phyloP scores from a whole-genome alignment of 53 echinoderm and acorn worm species.

The Temnopleurus reevesii region DNA sequence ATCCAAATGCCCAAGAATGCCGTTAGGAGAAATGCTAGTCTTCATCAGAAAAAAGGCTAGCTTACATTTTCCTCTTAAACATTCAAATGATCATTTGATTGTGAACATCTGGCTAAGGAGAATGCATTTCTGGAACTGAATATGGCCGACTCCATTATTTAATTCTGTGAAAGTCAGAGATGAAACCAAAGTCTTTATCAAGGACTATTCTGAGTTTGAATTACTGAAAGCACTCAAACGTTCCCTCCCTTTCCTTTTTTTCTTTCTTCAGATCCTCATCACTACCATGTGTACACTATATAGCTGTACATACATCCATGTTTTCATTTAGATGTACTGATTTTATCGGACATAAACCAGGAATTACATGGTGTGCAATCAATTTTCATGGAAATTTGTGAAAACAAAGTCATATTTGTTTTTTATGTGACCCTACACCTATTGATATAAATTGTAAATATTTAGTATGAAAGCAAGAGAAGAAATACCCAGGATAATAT shows the following conservation, averaged over 20 bases:
- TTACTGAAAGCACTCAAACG: conserved; percentile 26
- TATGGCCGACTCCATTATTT: not conserved
- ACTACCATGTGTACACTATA: too few relatives aligned
- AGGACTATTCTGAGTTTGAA: not conserved
- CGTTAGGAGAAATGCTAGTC: not conserved
- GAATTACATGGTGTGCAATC: too few relatives aligned
- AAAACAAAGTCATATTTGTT: too few relatives aligned
- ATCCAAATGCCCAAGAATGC: not conserved
- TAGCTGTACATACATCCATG: too few relatives aligned
- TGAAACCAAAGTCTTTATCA: not conserved
- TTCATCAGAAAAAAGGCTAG: not conserved
- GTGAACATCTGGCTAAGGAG: not conserved
- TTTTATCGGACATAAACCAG: too few relatives aligned
- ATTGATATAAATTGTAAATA: too few relatives aligned
- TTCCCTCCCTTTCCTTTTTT: not conserved
- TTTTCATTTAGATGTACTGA: too few relatives aligned
- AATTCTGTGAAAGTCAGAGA: conserved; percentile 14
- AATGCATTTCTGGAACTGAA: not conserved
- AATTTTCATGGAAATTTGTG: too few relatives aligned
- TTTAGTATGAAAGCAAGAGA: too few relatives aligned
- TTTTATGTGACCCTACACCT: too few relatives aligned
- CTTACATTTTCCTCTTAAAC: not conserved
- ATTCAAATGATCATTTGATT: not conserved
- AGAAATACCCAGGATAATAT: too few relatives aligned
- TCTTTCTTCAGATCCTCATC: too few relatives aligned